Conservation (phyloP, 2,888 invertebrate species). For the Drosophila imparisetae region DNA sequence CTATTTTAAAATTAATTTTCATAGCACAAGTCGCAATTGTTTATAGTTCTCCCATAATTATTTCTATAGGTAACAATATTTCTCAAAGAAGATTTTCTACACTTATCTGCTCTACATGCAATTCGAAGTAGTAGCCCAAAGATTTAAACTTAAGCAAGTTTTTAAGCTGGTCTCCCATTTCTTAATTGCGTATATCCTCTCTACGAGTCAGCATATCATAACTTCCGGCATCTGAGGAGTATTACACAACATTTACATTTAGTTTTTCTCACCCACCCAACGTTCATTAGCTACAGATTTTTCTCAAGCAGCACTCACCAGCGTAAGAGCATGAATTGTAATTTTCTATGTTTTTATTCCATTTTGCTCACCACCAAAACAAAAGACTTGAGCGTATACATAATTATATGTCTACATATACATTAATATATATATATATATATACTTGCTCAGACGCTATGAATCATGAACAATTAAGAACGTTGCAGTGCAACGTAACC, state of each 20-base stretch:
- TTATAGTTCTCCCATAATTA: conserved; percentile 25
- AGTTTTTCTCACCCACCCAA: conserved; percentile 37
- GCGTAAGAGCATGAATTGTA: conserved; percentile 35
- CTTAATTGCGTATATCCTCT: conserved; percentile 13
- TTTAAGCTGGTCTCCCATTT: conserved; percentile 12
- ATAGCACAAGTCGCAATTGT: background rate
- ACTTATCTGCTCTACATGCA: background rate
- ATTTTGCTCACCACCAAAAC: conserved; percentile 33
- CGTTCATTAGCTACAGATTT: conserved; percentile 36
- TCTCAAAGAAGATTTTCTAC: background rate
- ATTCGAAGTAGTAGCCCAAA: background rate
- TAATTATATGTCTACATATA: conserved; percentile 5
- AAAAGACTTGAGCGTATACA: conserved; percentile 50
- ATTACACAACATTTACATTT: conserved; percentile 44
- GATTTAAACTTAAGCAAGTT: background rate
- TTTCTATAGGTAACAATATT: background rate
- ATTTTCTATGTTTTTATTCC: conserved; percentile 23
- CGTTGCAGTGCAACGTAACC: background rate
- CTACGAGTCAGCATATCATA: conserved; percentile 26
- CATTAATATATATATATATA: conserved; percentile 4
- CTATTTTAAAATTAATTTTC: background rate
- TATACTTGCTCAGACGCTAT: conserved; percentile 24
- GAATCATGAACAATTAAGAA: conserved; percentile 34
- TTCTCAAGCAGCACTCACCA: conserved; percentile 38
- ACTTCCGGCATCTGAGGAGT: conserved; percentile 48